Evolutionary conservation across 2,797 vertebrate genomes (phyloP).

Genomic region (Heterohyrax brucei): DNA sequence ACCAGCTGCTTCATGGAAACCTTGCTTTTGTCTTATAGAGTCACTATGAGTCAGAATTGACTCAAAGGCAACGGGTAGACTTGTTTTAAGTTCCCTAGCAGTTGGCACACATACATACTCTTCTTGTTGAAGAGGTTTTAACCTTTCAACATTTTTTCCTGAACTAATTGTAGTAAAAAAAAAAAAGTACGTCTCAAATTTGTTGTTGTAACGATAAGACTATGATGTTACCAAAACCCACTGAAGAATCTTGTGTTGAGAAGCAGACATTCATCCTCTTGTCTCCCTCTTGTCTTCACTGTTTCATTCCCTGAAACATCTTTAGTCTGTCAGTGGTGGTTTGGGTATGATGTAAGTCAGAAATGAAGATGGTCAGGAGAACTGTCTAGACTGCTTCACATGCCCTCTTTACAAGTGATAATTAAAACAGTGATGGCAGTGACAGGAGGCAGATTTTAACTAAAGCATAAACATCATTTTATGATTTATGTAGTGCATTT

Average conservation of each 20-base stretch:
- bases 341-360: constrained; percentile 37
- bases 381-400: neutral
- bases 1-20: no score
- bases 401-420: constrained; percentile 42
- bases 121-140: constrained; percentile 51
- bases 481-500: constrained; percentile 31
- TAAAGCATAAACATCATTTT: constrained; percentile 60
- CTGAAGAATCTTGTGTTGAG: neutral
- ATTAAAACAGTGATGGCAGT: constrained; percentile 41
- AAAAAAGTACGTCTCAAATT: neutral
- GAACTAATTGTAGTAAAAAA: constrained; percentile 27
- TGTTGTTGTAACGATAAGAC: constrained; percentile 17
- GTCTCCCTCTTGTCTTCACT: neutral
- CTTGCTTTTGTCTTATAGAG: no score
- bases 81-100: constrained; percentile 25
- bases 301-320: neutral
- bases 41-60: no score
- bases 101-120: neutral
- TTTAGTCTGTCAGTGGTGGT: constrained; percentile 25
- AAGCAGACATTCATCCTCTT: constrained; percentile 5
- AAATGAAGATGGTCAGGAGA: constrained; percentile 46
- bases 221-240: constrained; percentile 17
- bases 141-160: constrained; percentile 28
- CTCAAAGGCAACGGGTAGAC: no score
- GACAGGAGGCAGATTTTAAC: constrained; percentile 27